Evolutionary conservation across 2,113 vertebrate genomes (phyloP).

Genomic region (Chauna torquata): DNA sequence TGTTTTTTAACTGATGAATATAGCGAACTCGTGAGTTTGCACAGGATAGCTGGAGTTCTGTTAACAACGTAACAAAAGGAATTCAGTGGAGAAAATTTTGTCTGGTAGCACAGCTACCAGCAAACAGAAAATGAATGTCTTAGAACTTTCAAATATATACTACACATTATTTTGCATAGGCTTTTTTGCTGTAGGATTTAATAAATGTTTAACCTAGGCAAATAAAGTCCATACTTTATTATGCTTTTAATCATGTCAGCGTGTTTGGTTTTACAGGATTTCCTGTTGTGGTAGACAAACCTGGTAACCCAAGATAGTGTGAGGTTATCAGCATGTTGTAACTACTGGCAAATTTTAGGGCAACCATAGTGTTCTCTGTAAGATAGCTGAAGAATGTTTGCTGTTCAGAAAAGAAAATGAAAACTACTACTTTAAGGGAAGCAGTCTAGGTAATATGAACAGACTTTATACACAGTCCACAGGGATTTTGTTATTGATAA

Average conservation of each 20-base stretch:
- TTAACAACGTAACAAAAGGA: background rate
- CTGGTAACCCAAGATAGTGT: background rate
- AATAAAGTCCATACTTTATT: background rate
- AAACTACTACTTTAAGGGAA: background rate
- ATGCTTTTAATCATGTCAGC: background rate
- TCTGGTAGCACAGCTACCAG: background rate
- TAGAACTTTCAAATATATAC: background rate
- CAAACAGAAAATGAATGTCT: background rate
- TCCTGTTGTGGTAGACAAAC: background rate
- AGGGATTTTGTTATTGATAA: background rate
- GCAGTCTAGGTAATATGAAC: background rate
- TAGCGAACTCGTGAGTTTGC: background rate
- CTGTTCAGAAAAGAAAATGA: background rate
- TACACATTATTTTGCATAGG: background rate
- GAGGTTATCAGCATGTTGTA: background rate
- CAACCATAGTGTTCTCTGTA: background rate
- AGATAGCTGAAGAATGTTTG: background rate
- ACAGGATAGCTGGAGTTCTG: background rate
- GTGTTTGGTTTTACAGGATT: constrained; percentile 4
- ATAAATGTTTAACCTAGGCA: background rate
- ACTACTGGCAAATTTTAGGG: background rate
- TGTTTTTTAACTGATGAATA: background rate
- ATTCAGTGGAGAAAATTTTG: background rate
- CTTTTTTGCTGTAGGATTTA: background rate
- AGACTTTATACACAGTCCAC: background rate